phyloP scores from a whole-genome alignment of 64 coral and sea anemone species.

The Astreopora myriophthalma region DNA sequence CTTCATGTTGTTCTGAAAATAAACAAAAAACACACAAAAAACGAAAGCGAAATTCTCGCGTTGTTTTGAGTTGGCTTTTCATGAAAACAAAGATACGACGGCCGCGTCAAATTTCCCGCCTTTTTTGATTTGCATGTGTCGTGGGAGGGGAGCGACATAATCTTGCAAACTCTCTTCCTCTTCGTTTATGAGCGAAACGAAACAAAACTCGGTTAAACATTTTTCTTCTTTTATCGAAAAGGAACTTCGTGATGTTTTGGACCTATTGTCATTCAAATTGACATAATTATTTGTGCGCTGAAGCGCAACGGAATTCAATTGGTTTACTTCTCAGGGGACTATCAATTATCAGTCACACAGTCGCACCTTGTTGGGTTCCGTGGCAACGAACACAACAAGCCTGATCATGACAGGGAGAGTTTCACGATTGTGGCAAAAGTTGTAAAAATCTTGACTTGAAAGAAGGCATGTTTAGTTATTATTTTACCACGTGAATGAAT shows the following conservation, averaged over 20 bases:
- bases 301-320: conserved; percentile 13
- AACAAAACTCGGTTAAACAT: no score
- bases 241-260: no score
- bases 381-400: conserved; percentile 65
- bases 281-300: background rate
- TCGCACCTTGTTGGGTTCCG: conserved; percentile 5
- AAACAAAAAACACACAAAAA: no score
- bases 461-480: background rate
- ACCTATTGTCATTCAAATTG: background rate
- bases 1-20: no score
- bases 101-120: conserved; percentile 6
- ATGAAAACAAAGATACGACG: background rate
- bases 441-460: background rate
- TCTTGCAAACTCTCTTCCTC: no score
- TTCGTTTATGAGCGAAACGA: no score
- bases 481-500: background rate
- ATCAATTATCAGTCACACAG: background rate
- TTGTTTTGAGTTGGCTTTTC: background rate
- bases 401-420: background rate
- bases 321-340: conserved; percentile 13
- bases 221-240: no score
- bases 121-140: background rate
- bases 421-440: background rate
- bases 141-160: background rate
- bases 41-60: no score